Percentiles rank a stretch among this genome's conserved stretches.
Evolutionary conservation across 2,888 invertebrate genomes (phyloP).

Genomic region (Rotaria macrura): DNA sequence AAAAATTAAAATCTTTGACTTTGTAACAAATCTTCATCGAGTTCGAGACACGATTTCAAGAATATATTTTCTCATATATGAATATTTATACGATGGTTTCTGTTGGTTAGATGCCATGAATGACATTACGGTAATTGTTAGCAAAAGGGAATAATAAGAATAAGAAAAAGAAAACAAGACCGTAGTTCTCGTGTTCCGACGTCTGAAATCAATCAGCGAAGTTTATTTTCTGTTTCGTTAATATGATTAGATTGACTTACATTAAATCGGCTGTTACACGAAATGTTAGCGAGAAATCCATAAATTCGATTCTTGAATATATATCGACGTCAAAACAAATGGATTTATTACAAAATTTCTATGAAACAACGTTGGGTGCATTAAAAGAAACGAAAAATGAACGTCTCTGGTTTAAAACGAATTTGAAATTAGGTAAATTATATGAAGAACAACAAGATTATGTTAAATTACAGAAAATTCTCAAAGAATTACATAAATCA

Average conservation of each 20-base stretch:
- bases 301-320: conserved; percentile 95
- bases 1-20: no score
- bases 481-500: conserved; percentile 89
- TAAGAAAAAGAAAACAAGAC: no score
- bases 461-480: conserved; percentile 80
- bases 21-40: no score
- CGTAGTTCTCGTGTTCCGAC: no score
- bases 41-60: no score
- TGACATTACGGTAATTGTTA: no score
- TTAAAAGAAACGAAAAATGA: conserved; percentile 93
- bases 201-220: no score
- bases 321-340: conserved; percentile 94
- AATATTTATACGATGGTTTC: no score
- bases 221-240: no score
- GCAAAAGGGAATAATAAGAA: no score
- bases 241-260: conserved; percentile 61
- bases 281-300: conserved; percentile 98
- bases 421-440: conserved; percentile 91
- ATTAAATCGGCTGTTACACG: conserved; percentile 97
- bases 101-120: no score
- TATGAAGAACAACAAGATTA: conserved; percentile 93
- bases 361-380: conserved; percentile 63
- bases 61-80: no score
- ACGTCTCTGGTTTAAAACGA: conserved; percentile 97
- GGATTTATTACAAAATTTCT: conserved; percentile 92